Percentiles rank a stretch among this genome's conserved stretches.
These are phyloP conservation scores for Morone saxatilis DNA, from an alignment of 2,113 vertebrate species.

Conservation along the genomic window DNA sequence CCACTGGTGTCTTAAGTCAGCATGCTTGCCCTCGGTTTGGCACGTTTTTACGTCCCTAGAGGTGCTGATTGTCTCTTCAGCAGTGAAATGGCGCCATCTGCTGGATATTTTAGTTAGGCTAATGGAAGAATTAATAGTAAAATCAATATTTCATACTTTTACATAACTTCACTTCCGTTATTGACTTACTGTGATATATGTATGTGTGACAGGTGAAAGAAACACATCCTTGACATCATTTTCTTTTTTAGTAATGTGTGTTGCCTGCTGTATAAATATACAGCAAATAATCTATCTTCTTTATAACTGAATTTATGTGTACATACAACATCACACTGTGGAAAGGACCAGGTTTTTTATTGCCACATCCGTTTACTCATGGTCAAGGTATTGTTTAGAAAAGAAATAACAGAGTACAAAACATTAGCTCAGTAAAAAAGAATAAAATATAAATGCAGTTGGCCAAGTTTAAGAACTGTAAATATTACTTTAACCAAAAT, in stretches of 20 bases:
- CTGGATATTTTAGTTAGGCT: constrained; percentile 17
- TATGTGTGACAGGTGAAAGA: background rate
- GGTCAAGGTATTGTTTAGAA: constrained; percentile 5
- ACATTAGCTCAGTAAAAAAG: background rate
- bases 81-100: constrained; percentile 52
- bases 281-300: background rate
- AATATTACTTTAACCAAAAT: background rate
- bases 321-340: background rate
- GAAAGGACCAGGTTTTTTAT: background rate
- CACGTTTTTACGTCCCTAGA: constrained; percentile 12
- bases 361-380: background rate
- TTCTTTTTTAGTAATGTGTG: no score
- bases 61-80: background rate
- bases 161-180: background rate
- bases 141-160: background rate
- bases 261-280: no score
- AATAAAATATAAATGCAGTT: background rate
- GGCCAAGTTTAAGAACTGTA: background rate
- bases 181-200: background rate
- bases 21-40: constrained; percentile 21
- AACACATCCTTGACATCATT: background rate
- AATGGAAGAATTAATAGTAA: background rate
- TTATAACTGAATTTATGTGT: no score
- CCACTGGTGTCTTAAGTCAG: constrained; percentile 9
- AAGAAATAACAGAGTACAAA: background rate